Evolutionary conservation across 2,888 invertebrate species (phyloP), one percentile per base, ranked within the genome.

Genomic region (Sisyra terminalis): DNA sequence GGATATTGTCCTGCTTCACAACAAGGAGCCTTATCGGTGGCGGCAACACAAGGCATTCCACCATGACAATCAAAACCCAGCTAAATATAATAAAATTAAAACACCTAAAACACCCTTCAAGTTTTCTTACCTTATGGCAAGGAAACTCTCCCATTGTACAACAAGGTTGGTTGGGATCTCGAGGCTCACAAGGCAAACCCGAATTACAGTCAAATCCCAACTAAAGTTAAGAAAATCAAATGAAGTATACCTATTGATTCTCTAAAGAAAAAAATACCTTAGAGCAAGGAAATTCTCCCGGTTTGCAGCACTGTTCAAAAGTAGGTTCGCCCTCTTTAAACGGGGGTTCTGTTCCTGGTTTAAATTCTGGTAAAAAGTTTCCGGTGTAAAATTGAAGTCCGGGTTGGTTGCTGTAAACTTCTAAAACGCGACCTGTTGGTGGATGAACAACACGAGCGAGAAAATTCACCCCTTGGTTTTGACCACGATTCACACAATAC

Each of bases 351-450:
- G n/a, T 11, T 15, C 38, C 11, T 17, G 14, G 13, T 4, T 11
- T 11, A 7, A 57, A 48, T 36, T 77, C 72, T 0, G 87, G 86
- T 29, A 88, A 63, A 45, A 63, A 66, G 56, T 88, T 87, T 0
- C 78, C 73, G 0, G 90, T 90, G 57, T 94, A 93, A 54, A 94
- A 79, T 59, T 93, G 92, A 44, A 93, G 71, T 1, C 90, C 92
- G 0, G 90, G 90, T 57, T 90, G 87, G 57, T 89, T 82, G 46
- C 87, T 82, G 50, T 75, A 78, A 1, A 90, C 72, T 57, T 88
- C 85, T 43, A 94, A 56, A 40, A 70, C 73, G 45, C 90, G 70
- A 2, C 90, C 89, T 16, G 72, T 69, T 10, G 57, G 50, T 0
- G 78, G 76, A 62, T 87, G 84, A 3, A 68, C 52, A 1, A 73